These are phyloP conservation scores for Danaus chrysippus DNA, from an alignment of 2,888 invertebrate species.

Conservation along the genomic window DNA sequence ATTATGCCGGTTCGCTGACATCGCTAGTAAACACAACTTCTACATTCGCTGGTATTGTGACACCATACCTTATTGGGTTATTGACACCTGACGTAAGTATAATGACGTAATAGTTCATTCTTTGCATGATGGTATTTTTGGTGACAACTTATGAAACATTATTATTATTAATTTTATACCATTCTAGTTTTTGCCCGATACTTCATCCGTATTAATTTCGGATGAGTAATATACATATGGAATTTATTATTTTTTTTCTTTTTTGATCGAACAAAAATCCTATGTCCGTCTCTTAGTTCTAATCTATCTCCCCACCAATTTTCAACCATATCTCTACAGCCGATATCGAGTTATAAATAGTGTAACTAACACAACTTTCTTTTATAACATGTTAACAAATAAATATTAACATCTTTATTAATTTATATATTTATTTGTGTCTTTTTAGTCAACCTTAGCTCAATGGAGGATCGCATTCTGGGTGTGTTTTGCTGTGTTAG, in stretches of 20 bases:
- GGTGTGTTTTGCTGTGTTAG: conserved; percentile 82
- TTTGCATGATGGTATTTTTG: conserved; percentile 24
- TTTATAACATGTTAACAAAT: no score
- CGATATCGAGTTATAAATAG: no score
- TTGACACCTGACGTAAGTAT: conserved; percentile 80
- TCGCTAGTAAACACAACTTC: conserved; percentile 83
- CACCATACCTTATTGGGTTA: conserved; percentile 80
- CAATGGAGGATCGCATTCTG: conserved; percentile 83
- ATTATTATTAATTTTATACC: conserved; percentile 12
- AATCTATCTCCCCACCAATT: no score
- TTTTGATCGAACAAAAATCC: no score
- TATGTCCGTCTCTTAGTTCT: no score
- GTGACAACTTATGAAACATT: background rate
- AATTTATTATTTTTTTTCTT: no score
- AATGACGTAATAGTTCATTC: background rate
- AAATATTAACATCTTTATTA: background rate
- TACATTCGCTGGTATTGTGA: conserved; percentile 81
- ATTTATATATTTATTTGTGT: conserved; percentile 7
- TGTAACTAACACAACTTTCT: no score
- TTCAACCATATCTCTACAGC: no score
- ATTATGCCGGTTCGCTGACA: conserved; percentile 82
- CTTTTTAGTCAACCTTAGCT: conserved; percentile 57
- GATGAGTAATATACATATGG: no score
- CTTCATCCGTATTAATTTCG: no score
- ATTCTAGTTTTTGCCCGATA: no score